Base-by-base conservation (phyloP, 2,888 invertebrate genomes). In the Microchrysa polita region DNA sequence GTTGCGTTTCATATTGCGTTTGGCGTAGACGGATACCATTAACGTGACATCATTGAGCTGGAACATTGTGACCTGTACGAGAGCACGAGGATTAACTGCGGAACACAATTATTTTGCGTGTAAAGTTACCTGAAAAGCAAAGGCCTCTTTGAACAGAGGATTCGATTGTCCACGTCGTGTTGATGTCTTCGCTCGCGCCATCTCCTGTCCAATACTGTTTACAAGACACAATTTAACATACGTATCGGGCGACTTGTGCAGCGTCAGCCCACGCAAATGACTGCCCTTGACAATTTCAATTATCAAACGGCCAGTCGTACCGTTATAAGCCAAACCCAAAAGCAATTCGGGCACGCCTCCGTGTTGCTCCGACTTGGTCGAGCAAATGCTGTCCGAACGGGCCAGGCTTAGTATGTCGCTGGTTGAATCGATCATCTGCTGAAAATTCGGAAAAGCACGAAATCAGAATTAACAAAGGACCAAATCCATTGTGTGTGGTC, bases 61-160 rank as follows among this genome's bases (percentile, higher is more conserved):
- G 84, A 97, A 97, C 78, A 97, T 88, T 53, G 97, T 95, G 81
- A 97, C 96, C 94, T 95, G n/a, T n/a, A 83, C 22, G 80, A 74
- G 60, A 53, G 55, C n/a, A n/a, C 67, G 74, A 67, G 22, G 48
- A n/a, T 48, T 48, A 12, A 48, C 12, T 42, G 7, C 42, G 7
- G 42, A 42, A 7, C 42, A 42, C 42, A 42, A 9, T 42, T 12
- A 42, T 42, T 42, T 42, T 12, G 42, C 12, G 7, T 42, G 42
- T 42, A 42, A 42, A 42, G 12, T 48, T 83, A 93, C 94, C 89
- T 97, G 97, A 86, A 97, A 97, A 86, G 97, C 93, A 83, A 97
- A 97, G 2, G 95, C 94, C 86, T 97, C 97, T 85, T 97, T 97
- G 84, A 95, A 97, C 12, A 97, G 89, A 52, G 97, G 97, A 88